Evolutionary conservation across 2,797 vertebrate genomes (phyloP), one percentile per base, ranked within the genome.

Genomic region (Takifugu rubripes): DNA sequence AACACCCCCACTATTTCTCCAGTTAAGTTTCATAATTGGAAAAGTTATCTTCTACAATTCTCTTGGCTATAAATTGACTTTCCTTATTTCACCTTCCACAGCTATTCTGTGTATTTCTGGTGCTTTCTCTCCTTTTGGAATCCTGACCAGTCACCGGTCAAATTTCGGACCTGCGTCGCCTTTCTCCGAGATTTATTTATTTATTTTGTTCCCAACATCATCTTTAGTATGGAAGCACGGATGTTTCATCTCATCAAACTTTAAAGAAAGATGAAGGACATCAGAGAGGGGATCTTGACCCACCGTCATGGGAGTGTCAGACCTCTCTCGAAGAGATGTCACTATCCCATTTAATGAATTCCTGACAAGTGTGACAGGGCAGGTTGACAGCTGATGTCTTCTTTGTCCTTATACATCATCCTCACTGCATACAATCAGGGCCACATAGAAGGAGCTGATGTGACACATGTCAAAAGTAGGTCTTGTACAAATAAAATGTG

Each of bases 341-440:
- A 54, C 59, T 64, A 65, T 79, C 70, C 63, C 68, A 61, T 68
- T 86, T 82, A 84, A 87, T 87, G 75, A 81, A 84, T 79, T 59
- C 2, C 60, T 82, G 78, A 84, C 79, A 76, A 52, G 53, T 60
- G 29, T 81, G 80, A 86, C 74, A 77, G 70, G 40, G 15, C 26
- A 56, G 55, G 46, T 59, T 79, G 83, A 85, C 83, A 75, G 75
- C 59, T 81, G 78, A 86, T 58, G 70, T 71, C 71, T 82, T 69
- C 72, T 68, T 70, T 51, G 54, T 40, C 36, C 36, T 1, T 49
- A 70, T 63, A 40, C 65, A 77, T 66, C 71, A 52, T 55, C 36
- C 36, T 80, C 65, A 64, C 47, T 74, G 58, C 50, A n/a, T 56
- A 55, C 31, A 43, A 40, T 40, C 36, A 40, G 3, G 12, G 12